phyloP scores from a whole-genome alignment of 2,797 vertebrate genomes.

The Odontamblyopus rebecca region DNA sequence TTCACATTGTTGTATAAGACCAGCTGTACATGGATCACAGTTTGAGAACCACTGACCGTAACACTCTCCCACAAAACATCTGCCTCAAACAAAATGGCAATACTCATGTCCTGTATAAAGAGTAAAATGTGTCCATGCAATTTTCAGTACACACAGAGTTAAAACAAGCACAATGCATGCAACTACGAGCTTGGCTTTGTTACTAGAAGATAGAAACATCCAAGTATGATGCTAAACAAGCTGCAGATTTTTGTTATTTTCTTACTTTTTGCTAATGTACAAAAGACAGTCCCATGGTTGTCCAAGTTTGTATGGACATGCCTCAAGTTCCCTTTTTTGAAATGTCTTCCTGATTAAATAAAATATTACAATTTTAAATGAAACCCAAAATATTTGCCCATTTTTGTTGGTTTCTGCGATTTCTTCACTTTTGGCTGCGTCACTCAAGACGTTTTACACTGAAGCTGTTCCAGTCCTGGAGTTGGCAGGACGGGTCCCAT shows the following conservation, averaged over 20 bases:
- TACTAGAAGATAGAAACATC: conserved; percentile 36
- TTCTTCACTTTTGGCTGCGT: conserved; percentile 32
- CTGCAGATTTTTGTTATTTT: neutral
- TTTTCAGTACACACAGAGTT: conserved; percentile 22
- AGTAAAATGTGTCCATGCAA: conserved; percentile 35
- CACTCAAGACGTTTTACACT: conserved; percentile 36
- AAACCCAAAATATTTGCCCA: neutral
- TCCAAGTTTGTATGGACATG: conserved; percentile 11
- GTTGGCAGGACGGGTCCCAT: conserved; percentile 29
- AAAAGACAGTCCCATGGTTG: conserved; percentile 1
- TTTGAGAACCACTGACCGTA: conserved; percentile 11
- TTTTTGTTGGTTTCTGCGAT: conserved; percentile 40
- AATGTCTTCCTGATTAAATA: conserved; percentile 3
- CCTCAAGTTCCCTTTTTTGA: neutral
- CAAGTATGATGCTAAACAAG: neutral
- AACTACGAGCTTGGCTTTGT: conserved; percentile 26
- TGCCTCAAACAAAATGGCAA: conserved; percentile 26
- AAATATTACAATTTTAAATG: conserved; percentile 24
- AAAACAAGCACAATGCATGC: conserved; percentile 56
- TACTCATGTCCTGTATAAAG: conserved; percentile 16
- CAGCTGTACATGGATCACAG: neutral
- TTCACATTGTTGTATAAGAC: neutral
- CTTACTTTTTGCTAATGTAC: neutral
- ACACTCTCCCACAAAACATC: conserved; percentile 18
- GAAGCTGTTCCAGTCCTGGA: conserved; percentile 39